A percentile compares a stretch with the other conserved stretches of the same genome.
phyloP scores from a whole-genome alignment of 2,888 invertebrate genomes.

The Aromia moschata region DNA sequence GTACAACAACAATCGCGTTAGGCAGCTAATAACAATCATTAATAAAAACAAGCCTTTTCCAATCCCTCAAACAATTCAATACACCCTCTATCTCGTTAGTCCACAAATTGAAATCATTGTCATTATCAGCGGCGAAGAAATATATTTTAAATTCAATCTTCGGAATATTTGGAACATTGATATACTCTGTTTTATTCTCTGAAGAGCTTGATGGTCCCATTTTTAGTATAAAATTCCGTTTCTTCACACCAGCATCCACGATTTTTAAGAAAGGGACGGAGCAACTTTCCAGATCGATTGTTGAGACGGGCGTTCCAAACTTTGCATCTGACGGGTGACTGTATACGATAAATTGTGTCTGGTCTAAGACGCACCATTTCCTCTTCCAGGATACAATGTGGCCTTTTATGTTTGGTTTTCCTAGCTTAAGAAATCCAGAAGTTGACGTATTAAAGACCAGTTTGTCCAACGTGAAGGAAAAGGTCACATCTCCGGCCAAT shows the following conservation, averaged over 20 bases:
- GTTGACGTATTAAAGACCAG: slow-evolving; percentile 37
- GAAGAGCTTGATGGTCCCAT: slow-evolving; percentile 43
- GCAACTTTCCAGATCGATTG: slow-evolving; percentile 61
- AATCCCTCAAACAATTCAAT: slow-evolving; percentile 40
- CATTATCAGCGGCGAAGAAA: slow-evolving; percentile 64
- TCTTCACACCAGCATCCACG: slow-evolving; percentile 63
- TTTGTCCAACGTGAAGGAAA: slow-evolving; percentile 33
- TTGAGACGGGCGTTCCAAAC: slow-evolving; percentile 54
- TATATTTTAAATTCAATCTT: slow-evolving; percentile 48
- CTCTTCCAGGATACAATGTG: slow-evolving; percentile 65
- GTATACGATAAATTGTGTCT: slow-evolving; percentile 63
- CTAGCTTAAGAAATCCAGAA: slow-evolving; percentile 66
- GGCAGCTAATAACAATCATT: slow-evolving; percentile 29
- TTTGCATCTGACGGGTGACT: slow-evolving; percentile 64
- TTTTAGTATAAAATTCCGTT: slow-evolving; percentile 62
- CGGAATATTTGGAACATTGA: slow-evolving; percentile 23
- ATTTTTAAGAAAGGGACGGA: slow-evolving; percentile 46
- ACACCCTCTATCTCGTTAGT: slow-evolving; percentile 36
- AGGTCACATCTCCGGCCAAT: slow-evolving; percentile 27
- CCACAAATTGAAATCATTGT: slow-evolving; percentile 63
- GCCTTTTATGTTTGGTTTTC: slow-evolving; percentile 54
- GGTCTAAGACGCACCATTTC: slow-evolving; percentile 66
- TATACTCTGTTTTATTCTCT: slow-evolving; percentile 20
- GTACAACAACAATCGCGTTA: not conserved
- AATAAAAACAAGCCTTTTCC: slow-evolving; percentile 36